Evolutionary conservation across 2,797 vertebrate genomes (phyloP).

Genomic region (Telmatherina bonti): DNA sequence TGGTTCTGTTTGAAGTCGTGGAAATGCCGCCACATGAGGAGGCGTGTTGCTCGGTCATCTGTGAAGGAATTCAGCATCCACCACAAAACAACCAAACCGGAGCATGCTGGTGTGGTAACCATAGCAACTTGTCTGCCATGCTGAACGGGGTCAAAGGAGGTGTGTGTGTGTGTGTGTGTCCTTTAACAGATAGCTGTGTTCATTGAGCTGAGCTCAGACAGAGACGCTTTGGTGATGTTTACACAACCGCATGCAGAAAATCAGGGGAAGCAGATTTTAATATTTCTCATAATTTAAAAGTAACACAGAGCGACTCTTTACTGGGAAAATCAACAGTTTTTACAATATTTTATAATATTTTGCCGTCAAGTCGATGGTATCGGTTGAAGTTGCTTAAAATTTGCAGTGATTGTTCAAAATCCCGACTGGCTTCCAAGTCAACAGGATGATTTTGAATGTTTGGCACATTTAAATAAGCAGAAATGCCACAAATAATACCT

Average conservation of each 20-base stretch:
- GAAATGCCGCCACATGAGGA: constrained; percentile 17
- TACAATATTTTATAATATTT: no score
- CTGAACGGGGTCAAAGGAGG: background rate
- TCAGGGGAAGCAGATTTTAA: background rate
- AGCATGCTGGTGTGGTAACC: constrained; percentile 33
- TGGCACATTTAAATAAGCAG: no score
- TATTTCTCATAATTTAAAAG: background rate
- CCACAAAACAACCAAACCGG: constrained; percentile 30
- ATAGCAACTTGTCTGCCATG: constrained; percentile 24
- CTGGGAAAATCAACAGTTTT: no score
- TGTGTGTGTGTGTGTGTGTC: background rate
- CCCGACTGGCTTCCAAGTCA: no score
- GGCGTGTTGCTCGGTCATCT: constrained; percentile 43
- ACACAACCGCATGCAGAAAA: background rate
- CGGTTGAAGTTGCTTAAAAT: no score
- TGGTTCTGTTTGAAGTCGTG: background rate
- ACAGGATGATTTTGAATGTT: no score
- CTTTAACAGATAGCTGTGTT: background rate
- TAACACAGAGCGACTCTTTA: no score
- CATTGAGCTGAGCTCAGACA: background rate
- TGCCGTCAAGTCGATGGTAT: no score
- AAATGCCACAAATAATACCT: no score
- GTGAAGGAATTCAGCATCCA: constrained; percentile 48
- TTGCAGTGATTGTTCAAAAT: no score
- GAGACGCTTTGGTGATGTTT: background rate